Base-by-base conservation (phyloP, 1,140 invertebrate genomes). In the Sitophilus oryzae region DNA sequence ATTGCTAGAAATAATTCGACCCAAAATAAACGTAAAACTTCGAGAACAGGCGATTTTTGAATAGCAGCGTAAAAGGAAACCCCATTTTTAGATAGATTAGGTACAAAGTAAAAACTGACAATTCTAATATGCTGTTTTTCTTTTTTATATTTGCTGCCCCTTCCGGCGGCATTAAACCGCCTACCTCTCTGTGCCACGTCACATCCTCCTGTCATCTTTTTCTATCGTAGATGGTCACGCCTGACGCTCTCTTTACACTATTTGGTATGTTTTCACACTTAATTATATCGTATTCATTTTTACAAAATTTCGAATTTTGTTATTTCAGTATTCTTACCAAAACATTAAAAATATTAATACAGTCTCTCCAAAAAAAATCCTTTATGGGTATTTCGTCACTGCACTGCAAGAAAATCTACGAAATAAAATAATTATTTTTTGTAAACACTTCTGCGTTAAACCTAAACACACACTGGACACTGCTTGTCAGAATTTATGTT, bases 181-280 rank as follows among this genome's bases (percentile, higher is more conserved):
- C 60, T 66, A 65, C 65, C 63, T 68, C 64, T 69, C 58, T 71
- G 67, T 71, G 63, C 64, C 67, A 62, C 67, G 58, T 66, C 67
- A 66, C 66, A 66, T 69, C 66, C 65, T 68, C 65, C 67, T 71
- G 60, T 69, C 66, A 70, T 71, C 65, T 71, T 80, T 81, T 79
- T 83, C 79, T 81, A 78, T 82, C 82, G 80, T 94, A 99, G 96
- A 96, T 92, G 88, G 93, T 98, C 85, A 97, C 94, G 82, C 94
- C 96, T 86, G 97, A 99, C 83, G 95, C 94, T 92, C 93, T 99
- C 83, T 99, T 99, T 96, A 99, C 95, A 89, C 94, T 99, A 86
- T 99, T 99, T 91, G 97, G 96, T 98, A 98, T 86, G 95, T 98
- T 84, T 90, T 84, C 85, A 88, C 83, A 86, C 79, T 82, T 82